Evolutionary conservation across 2,888 invertebrate genomes (phyloP).

Genomic region (Euplagia quadripunctaria): DNA sequence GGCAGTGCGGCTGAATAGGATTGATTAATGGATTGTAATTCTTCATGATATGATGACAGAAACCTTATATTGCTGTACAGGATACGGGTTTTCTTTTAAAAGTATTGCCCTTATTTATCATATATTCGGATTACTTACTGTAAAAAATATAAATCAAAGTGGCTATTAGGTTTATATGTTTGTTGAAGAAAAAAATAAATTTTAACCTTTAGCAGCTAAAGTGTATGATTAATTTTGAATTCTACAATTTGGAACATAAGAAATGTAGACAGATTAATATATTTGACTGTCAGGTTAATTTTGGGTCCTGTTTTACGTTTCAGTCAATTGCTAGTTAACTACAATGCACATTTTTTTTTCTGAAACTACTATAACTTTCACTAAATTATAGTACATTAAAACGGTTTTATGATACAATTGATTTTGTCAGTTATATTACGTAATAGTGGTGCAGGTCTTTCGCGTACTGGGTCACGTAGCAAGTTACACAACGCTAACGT

Average conservation of each 20-base stretch:
- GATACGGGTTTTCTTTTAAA: slow-evolving; percentile 27
- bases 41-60: slow-evolving; percentile 35
- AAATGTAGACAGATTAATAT: background rate
- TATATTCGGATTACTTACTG: slow-evolving; percentile 22
- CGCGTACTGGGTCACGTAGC: slow-evolving; percentile 82
- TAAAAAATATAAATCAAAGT: background rate
- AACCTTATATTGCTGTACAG: slow-evolving; percentile 28
- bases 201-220: background rate
- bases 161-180: background rate
- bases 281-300: background rate
- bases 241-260: background rate
- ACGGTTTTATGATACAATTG: slow-evolving; percentile 71
- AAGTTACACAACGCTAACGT: slow-evolving; percentile 80
- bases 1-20: slow-evolving; percentile 26
- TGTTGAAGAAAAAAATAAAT: background rate
- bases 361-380: slow-evolving; percentile 71
- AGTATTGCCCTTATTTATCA: slow-evolving; percentile 30
- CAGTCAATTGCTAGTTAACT: slow-evolving; percentile 19
- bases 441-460: slow-evolving; percentile 73
- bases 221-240: background rate
- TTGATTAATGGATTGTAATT: slow-evolving; percentile 46
- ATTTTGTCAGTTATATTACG: slow-evolving; percentile 83
- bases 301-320: slow-evolving; percentile 8
- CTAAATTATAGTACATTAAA: slow-evolving; percentile 72
- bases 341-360: slow-evolving; percentile 46